Evolutionary conservation across 2,113 vertebrate genomes (phyloP).

Genomic region (Felis catus): DNA sequence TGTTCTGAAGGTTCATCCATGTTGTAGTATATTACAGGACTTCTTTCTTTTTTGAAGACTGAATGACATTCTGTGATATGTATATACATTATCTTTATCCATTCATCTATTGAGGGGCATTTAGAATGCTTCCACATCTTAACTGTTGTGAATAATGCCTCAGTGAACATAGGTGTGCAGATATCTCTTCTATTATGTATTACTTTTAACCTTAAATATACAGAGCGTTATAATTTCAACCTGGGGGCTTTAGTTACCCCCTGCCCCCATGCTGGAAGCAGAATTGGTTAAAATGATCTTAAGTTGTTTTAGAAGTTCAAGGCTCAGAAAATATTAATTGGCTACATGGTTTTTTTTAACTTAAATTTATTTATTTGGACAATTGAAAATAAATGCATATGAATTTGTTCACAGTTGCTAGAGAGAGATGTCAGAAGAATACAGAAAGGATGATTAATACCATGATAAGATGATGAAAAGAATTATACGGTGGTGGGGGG

Average conservation of each 20-base stretch:
- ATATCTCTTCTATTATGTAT: neutral
- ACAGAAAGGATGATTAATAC: slow-evolving; percentile 3
- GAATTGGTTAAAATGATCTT: neutral
- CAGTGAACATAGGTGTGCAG: neutral
- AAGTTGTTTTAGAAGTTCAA: neutral
- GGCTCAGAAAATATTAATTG: slow-evolving; percentile 31
- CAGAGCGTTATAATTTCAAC: neutral
- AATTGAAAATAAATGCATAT: slow-evolving; percentile 19
- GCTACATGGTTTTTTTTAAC: neutral
- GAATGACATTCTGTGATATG: neutral
- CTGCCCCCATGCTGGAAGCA: neutral
- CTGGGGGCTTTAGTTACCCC: neutral
- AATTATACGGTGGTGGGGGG: neutral
- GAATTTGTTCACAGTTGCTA: slow-evolving; percentile 34
- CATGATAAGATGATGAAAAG: slow-evolving; percentile 35
- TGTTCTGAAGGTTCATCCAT: neutral
- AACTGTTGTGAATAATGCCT: neutral
- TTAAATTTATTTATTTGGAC: slow-evolving; percentile 5
- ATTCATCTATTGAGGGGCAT: neutral
- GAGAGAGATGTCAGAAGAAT: neutral
- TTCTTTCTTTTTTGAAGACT: slow-evolving; percentile 19
- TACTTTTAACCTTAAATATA: neutral
- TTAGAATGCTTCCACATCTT: neutral
- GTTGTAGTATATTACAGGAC: neutral
- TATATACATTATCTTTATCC: neutral